phyloP scores from a whole-genome alignment of 2,888 invertebrate species.

The Doris montereyensis region DNA sequence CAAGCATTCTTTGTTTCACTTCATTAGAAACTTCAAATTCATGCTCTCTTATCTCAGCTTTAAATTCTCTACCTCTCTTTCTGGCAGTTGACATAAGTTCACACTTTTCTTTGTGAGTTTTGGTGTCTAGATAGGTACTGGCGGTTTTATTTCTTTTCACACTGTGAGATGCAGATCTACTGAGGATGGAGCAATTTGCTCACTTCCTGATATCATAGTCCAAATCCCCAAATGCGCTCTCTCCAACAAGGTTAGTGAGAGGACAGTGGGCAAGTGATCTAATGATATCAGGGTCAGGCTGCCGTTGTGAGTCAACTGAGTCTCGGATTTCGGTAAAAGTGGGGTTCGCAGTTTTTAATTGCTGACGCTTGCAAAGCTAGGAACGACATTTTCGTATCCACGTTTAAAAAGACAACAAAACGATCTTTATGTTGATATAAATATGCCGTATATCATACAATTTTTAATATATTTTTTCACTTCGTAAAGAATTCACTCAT shows the following conservation, averaged over 20 bases:
- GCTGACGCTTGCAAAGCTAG: neutral
- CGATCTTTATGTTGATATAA: too few species aligned
- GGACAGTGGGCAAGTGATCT: constrained; percentile 17
- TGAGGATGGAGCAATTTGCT: neutral
- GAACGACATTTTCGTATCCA: neutral
- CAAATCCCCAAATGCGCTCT: constrained; percentile 27
- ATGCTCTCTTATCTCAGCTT: neutral
- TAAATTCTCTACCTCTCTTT: neutral
- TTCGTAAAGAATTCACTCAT: too few species aligned
- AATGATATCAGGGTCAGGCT: too few species aligned
- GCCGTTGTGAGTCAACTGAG: neutral
- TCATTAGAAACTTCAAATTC: neutral
- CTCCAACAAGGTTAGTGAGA: constrained; percentile 24
- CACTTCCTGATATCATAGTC: constrained; percentile 12
- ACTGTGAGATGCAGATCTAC: neutral
- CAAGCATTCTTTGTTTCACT: neutral
- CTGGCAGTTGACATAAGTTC: neutral
- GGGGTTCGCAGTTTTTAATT: too few species aligned
- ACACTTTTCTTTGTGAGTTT: neutral
- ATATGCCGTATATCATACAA: too few species aligned
- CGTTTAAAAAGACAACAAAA: too few species aligned
- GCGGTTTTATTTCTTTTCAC: neutral
- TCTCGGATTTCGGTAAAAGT: neutral
- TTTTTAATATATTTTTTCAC: too few species aligned
- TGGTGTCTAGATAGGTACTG: neutral